Evolutionary conservation across 2,888 invertebrate genomes (phyloP).

Genomic region (Drosophila fungiperda): DNA sequence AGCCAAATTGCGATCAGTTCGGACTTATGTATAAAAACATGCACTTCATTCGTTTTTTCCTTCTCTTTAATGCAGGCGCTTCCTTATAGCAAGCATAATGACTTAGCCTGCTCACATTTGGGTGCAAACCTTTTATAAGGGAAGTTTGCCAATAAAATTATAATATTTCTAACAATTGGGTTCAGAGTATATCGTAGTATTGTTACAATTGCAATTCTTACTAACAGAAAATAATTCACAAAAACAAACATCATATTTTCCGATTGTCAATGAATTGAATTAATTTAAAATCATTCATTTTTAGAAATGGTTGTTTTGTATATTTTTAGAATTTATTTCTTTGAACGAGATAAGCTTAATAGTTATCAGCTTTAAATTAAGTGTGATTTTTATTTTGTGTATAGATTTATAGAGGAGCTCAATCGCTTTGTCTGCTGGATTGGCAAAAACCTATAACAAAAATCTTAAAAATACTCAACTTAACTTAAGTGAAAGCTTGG

Average conservation of each 20-base stretch:
- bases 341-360: neutral
- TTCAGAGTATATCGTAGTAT: too few species aligned
- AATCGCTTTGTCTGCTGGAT: neutral
- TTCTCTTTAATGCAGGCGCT: too few species aligned
- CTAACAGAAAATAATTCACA: neutral
- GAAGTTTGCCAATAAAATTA: too few species aligned
- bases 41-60: too few species aligned
- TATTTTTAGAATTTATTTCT: neutral
- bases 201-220: neutral
- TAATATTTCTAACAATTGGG: too few species aligned
- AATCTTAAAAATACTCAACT: neutral
- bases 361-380: neutral
- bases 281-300: neutral
- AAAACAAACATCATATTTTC: neutral
- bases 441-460: neutral
- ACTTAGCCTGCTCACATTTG: too few species aligned
- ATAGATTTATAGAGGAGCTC: neutral
- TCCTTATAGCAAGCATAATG: too few species aligned
- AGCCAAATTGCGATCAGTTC: too few species aligned
- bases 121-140: too few species aligned
- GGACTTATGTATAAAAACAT: too few species aligned
- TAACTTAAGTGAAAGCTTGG: neutral
- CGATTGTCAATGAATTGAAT: neutral
- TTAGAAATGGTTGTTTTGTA: neutral
- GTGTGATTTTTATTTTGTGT: neutral